phyloP scores from a whole-genome alignment of 2,888 invertebrate genomes.

The Eumerus sabulonum region DNA sequence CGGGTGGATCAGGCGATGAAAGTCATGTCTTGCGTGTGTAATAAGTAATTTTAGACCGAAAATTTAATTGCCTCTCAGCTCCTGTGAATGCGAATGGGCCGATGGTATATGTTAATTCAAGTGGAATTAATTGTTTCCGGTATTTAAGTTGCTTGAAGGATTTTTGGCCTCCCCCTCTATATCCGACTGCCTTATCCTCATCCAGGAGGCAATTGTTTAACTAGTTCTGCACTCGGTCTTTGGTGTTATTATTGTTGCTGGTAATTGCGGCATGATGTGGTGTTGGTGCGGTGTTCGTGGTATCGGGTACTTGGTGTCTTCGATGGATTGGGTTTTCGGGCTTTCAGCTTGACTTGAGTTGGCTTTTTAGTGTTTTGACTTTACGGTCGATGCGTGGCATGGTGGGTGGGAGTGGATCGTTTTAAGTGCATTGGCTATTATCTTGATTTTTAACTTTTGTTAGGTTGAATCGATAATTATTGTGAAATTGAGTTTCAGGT shows the following conservation, averaged over 20 bases:
- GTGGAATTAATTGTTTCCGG: constrained; percentile 78
- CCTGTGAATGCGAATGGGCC: constrained; percentile 8
- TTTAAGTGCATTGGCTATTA: constrained; percentile 54
- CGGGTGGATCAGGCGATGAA: constrained; percentile 60
- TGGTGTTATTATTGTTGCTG: constrained; percentile 60
- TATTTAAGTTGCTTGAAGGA: constrained; percentile 76
- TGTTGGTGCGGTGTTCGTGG: constrained; percentile 8
- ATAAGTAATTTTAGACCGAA: constrained; percentile 71
- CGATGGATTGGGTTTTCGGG: constrained; percentile 61
- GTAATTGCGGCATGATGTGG: constrained; percentile 46
- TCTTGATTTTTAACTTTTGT: constrained; percentile 61
- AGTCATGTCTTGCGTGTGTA: constrained; percentile 73
- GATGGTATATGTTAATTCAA: constrained; percentile 77
- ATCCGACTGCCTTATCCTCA: constrained; percentile 59
- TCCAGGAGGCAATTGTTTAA: constrained; percentile 64
- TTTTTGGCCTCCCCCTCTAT: no score
- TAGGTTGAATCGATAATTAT: constrained; percentile 63
- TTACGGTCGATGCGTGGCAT: constrained; percentile 29
- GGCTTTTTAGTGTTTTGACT: constrained; percentile 61
- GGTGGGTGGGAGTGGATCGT: constrained; percentile 16
- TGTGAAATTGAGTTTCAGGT: constrained; percentile 55
- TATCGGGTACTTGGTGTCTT: constrained; percentile 14
- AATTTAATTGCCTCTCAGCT: constrained; percentile 71
- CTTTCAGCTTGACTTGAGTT: constrained; percentile 59
- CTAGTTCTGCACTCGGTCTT: constrained; percentile 38